phyloP scores from a whole-genome alignment of 2,888 invertebrate species.

The Theretra japonica region DNA sequence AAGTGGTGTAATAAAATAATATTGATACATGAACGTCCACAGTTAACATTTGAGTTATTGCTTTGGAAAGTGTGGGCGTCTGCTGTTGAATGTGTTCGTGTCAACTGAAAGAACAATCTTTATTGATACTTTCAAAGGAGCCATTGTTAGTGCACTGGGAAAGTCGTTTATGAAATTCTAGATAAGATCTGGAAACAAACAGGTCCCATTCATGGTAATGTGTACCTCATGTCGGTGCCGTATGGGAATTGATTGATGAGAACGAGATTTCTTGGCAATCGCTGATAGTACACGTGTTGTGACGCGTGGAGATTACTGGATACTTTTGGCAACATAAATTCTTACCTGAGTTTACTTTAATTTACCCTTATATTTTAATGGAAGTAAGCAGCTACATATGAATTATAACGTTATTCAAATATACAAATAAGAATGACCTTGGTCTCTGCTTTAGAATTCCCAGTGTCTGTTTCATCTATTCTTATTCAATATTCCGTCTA shows the following conservation, averaged over 20 bases:
- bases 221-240: conserved; percentile 45
- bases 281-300: conserved; percentile 3
- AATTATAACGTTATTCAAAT: too few relatives aligned
- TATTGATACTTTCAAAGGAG: conserved; percentile 51
- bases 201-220: conserved; percentile 42
- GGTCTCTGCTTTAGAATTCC: too few relatives aligned
- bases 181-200: conserved; percentile 48
- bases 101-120: conserved; percentile 38
- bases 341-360: too few relatives aligned
- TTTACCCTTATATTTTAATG: too few relatives aligned
- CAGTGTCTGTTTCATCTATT: too few relatives aligned
- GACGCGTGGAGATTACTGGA: background rate
- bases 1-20: conserved; percentile 33
- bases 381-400: too few relatives aligned
- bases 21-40: conserved; percentile 21
- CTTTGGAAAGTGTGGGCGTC: conserved; percentile 41
- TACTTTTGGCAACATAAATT: too few relatives aligned
- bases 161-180: conserved; percentile 48
- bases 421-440: too few relatives aligned
- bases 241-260: conserved; percentile 36
- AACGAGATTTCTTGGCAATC: conserved; percentile 25
- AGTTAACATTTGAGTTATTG: conserved; percentile 40
- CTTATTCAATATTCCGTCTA: too few relatives aligned
- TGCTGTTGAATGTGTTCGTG: conserved; percentile 40
- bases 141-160: conserved; percentile 59